phyloP scores from a whole-genome alignment of 1,140 invertebrate species.

The Papilio polytes region DNA sequence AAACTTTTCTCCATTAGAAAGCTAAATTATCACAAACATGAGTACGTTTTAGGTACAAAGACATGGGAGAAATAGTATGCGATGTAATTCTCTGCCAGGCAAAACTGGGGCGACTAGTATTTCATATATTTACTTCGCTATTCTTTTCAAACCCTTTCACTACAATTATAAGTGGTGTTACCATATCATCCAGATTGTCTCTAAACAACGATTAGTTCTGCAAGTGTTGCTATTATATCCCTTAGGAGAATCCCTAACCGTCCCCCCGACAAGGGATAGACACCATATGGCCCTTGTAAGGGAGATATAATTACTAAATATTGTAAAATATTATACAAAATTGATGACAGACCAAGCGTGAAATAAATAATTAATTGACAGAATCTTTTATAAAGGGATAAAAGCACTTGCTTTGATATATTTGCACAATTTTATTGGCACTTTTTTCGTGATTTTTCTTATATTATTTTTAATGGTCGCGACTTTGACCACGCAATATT shows the following conservation, averaged over 20 bases:
- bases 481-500: too few relatives aligned
- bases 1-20: too few relatives aligned
- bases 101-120: background rate
- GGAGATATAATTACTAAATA: conserved; percentile 58
- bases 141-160: background rate
- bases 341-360: conserved; percentile 59
- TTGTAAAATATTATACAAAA: conserved; percentile 48
- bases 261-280: conserved; percentile 25
- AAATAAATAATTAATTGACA: conserved; percentile 57
- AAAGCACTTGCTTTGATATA: background rate
- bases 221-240: conserved; percentile 54
- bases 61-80: too few relatives aligned
- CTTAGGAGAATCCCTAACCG: conserved; percentile 29
- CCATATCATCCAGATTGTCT: conserved; percentile 43
- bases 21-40: too few relatives aligned
- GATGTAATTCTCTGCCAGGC: too few relatives aligned
- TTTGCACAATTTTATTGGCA: background rate
- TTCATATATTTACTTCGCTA: background rate
- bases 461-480: too few relatives aligned
- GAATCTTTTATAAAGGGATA: background rate
- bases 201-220: conserved; percentile 68
- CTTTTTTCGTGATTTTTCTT: too few relatives aligned
- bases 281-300: conserved; percentile 67
- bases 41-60: too few relatives aligned
- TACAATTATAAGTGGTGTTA: conserved; percentile 17